phyloP scores from a whole-genome alignment of 92 coral and sea anemone species.

The Porites divaricata region DNA sequence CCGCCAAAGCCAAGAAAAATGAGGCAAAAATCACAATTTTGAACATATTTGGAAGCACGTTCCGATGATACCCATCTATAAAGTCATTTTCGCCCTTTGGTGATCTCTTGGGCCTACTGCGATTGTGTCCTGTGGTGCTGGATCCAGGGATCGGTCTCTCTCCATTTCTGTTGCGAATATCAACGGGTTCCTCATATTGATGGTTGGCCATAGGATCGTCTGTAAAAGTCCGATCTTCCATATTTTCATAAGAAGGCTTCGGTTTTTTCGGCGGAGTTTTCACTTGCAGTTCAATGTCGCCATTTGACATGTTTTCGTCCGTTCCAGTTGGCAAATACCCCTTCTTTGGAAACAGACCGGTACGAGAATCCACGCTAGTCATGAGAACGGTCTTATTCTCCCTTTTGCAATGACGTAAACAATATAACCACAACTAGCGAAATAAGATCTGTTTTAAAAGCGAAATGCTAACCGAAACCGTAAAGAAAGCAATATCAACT shows the following conservation, averaged over 20 bases:
- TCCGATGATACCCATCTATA: conserved; percentile 18
- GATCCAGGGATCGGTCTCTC: background rate
- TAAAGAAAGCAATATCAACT: background rate
- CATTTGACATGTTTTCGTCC: conserved; percentile 14
- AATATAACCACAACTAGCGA: background rate
- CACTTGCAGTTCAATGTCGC: conserved; percentile 24
- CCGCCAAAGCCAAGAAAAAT: conserved; percentile 43
- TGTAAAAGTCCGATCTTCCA: conserved; percentile 42
- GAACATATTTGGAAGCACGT: conserved; percentile 13
- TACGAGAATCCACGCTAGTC: conserved; percentile 70
- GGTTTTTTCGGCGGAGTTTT: conserved; percentile 33
- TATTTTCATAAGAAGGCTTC: conserved; percentile 69
- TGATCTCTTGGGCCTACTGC: conserved; percentile 46
- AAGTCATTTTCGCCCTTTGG: conserved; percentile 53
- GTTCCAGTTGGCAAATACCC: conserved; percentile 7
- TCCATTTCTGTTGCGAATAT: conserved; percentile 30
- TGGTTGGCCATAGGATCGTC: conserved; percentile 49
- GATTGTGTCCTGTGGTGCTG: background rate
- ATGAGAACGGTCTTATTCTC: background rate
- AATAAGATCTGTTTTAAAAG: background rate
- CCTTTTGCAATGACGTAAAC: background rate
- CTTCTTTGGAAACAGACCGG: conserved; percentile 49
- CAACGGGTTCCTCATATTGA: conserved; percentile 77
- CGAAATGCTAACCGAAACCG: background rate
- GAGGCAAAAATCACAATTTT: conserved; percentile 26